These are phyloP conservation scores for Zaprionus ghesquierei DNA, from an alignment of 1,140 invertebrate species.

Conservation along the genomic window DNA sequence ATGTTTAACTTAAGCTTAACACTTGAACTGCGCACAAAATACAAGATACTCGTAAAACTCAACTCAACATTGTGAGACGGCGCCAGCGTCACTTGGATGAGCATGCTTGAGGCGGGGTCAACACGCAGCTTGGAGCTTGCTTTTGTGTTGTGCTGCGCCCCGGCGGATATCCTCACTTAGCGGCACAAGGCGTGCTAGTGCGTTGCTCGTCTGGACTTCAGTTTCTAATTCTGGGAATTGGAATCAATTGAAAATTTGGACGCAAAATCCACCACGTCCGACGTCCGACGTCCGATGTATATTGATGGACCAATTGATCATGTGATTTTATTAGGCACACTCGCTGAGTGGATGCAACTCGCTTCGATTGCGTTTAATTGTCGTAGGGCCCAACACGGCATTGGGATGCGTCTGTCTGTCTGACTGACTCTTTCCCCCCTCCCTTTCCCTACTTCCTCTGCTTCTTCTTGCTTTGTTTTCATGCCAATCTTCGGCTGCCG, in stretches of 20 bases:
- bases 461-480: slow-evolving; percentile 42
- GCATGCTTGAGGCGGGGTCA: no score
- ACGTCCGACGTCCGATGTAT: not conserved
- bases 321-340: slow-evolving; percentile 40
- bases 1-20: not conserved
- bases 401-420: slow-evolving; percentile 4
- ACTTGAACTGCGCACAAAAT: slow-evolving; percentile 3
- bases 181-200: slow-evolving; percentile 10
- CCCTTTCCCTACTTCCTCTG: not conserved
- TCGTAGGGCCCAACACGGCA: not conserved
- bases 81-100: slow-evolving; percentile 22
- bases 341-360: not conserved
- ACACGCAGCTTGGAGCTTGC: no score
- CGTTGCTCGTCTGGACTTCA: slow-evolving; percentile 41
- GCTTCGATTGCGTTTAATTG: slow-evolving; percentile 3
- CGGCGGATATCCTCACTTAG: slow-evolving; percentile 66
- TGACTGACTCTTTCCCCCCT: not conserved
- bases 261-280: no score
- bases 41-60: slow-evolving; percentile 21
- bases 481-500: slow-evolving; percentile 42
- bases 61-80: slow-evolving; percentile 23
- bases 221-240: slow-evolving; percentile 77
- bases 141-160: no score
- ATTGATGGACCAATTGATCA: slow-evolving; percentile 40
- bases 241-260: slow-evolving; percentile 60